Evolutionary conservation across 2,797 vertebrate genomes (phyloP).

Genomic region (Brotula barbata): DNA sequence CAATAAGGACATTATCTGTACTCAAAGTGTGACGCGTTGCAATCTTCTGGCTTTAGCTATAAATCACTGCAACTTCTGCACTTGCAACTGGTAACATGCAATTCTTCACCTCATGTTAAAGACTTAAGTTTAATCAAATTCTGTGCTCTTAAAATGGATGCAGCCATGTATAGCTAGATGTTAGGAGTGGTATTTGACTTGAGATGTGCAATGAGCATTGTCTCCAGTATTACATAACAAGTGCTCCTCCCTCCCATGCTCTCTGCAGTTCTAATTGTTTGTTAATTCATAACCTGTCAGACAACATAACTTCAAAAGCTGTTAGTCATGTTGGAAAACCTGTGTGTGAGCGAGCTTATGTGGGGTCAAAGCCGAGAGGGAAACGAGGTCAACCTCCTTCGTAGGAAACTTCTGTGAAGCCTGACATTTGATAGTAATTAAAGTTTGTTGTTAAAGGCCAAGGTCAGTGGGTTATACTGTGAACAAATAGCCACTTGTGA

Average conservation of each 20-base stretch:
- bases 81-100: too few relatives aligned
- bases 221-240: slow-evolving; percentile 32
- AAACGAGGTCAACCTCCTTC: slow-evolving; percentile 23
- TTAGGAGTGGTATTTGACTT: slow-evolving; percentile 5
- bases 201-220: background rate
- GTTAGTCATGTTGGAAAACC: slow-evolving; percentile 20
- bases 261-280: slow-evolving; percentile 17
- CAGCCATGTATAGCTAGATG: background rate
- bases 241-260: background rate
- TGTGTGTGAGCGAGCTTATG: slow-evolving; percentile 3
- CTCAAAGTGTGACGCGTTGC: too few relatives aligned
- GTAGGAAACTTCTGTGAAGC: background rate
- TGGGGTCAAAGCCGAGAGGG: slow-evolving; percentile 31
- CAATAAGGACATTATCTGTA: too few relatives aligned
- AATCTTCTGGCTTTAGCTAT: background rate
- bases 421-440: slow-evolving; percentile 5
- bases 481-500: background rate
- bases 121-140: too few relatives aligned
- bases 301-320: slow-evolving; percentile 9
- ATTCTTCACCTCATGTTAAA: too few relatives aligned
- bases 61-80: too few relatives aligned
- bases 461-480: slow-evolving; percentile 10
- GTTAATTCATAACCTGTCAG: slow-evolving; percentile 40
- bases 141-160: background rate
- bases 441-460: background rate